phyloP scores from a whole-genome alignment of 2,113 vertebrate species.

The Fregetta grallaria region DNA sequence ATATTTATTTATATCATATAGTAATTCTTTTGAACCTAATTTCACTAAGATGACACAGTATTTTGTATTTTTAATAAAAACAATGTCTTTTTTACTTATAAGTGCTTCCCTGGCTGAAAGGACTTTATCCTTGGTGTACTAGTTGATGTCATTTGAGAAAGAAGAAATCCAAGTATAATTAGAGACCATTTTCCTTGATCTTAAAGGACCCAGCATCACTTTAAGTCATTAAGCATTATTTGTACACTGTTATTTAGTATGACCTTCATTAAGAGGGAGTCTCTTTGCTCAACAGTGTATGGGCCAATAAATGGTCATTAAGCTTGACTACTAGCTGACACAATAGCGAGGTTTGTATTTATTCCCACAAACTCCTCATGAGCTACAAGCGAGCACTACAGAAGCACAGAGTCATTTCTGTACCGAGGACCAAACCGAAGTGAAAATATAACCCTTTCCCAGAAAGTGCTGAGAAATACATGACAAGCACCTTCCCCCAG shows the following conservation, averaged over 20 bases:
- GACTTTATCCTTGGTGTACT: background rate
- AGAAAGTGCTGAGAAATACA: background rate
- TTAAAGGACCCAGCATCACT: background rate
- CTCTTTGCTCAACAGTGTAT: background rate
- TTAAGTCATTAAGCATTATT: conserved; percentile 24
- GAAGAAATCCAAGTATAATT: conserved; percentile 27
- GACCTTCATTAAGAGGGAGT: conserved; percentile 32
- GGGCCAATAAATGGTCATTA: background rate
- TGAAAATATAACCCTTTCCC: background rate
- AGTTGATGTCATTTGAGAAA: background rate
- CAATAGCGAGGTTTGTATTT: background rate
- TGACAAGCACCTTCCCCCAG: background rate
- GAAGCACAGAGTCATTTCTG: background rate
- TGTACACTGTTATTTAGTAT: conserved; percentile 13
- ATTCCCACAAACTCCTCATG: background rate
- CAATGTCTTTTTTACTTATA: background rate
- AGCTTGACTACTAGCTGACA: background rate
- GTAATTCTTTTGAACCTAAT: background rate
- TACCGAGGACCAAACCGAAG: background rate
- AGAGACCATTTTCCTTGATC: background rate
- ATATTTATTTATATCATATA: background rate
- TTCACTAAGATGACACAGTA: background rate
- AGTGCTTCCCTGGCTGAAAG: background rate
- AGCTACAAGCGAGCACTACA: background rate
- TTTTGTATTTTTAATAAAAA: background rate